Evolutionary conservation across 2,797 vertebrate genomes (phyloP).

Genomic region (Carduelis carduelis): DNA sequence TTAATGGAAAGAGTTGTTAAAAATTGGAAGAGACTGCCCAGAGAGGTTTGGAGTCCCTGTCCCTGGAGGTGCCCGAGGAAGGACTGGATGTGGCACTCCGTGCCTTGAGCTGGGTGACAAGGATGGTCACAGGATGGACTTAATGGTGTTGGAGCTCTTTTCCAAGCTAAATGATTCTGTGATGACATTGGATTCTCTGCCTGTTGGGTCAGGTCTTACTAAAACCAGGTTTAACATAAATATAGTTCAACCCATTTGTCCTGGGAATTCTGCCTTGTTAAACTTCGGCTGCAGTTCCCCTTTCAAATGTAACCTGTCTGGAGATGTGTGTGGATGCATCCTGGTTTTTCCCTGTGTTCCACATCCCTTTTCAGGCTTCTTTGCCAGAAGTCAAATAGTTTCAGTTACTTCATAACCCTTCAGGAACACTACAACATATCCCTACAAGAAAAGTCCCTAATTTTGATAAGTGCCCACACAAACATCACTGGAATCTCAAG

Average conservation of each 20-base stretch:
- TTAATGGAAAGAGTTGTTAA: neutral
- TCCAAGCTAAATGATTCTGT: neutral
- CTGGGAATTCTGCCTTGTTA: neutral
- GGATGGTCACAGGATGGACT: neutral
- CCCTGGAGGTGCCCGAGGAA: neutral
- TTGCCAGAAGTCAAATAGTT: neutral
- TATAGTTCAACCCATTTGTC: neutral
- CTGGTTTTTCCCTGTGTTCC: neutral
- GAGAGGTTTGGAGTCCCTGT: neutral
- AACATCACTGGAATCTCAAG: constrained; percentile 57
- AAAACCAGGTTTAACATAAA: neutral
- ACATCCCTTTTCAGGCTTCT: neutral
- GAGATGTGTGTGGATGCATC: neutral
- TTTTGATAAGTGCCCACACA: constrained; percentile 17
- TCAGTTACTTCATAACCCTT: neutral
- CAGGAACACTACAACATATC: neutral
- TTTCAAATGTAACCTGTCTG: neutral
- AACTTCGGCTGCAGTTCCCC: neutral
- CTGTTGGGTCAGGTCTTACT: neutral
- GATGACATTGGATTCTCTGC: neutral
- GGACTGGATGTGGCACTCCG: rapidly evolving
- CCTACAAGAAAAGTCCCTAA: constrained; percentile 22
- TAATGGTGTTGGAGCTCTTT: neutral
- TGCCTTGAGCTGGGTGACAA: neutral
- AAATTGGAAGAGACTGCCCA: neutral